Evolutionary conservation across 1,140 invertebrate genomes (phyloP), one percentile per base, ranked within the genome.

Genomic region (Tetramorium alpestre): DNA sequence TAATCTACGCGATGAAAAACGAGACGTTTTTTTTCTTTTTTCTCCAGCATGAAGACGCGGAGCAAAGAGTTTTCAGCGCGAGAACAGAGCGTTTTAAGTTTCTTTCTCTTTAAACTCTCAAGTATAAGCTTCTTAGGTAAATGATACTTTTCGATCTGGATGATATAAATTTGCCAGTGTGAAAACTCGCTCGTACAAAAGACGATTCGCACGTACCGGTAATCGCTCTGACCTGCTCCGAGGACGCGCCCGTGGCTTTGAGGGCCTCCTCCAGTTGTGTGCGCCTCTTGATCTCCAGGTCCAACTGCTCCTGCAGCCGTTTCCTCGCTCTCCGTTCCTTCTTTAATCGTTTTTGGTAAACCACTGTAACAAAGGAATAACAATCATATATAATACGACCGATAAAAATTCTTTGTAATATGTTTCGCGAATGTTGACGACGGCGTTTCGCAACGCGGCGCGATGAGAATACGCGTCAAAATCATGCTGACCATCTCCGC

Each of bases 261-360:
- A 98, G 96, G 49, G 97, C 97, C 82, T 98, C 98, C 93, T 98
- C 97, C 77, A 98, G 96, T 92, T 98, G 97, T 77, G 96, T 96
- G 91, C 97, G 96, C 94, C 97, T 96, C 93, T 98, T 98, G 87
- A 97, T 95, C 94, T 98, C 97, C 78, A 97, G 92, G 78, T 98
- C 98, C 78, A 99, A 94, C 90, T 98, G 98, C 87, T 98, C 98
- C 92, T 98, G 98, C 41, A 98, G 96, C 87, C 97, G 96, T 91
- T 97, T 97, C 88, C 98, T 96, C 41, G 97, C 97, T 93, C 98
- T 97, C 89, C 97, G 97, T 94, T 99, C 98, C 92, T 98, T 98
- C 95, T 98, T 97, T 93, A 98, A 96, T 54, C 98, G 97, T 93
- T 98, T 98, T 94, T 98, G 98, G 94, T 98, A 98, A 87, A 98